A percentile compares a stretch with the other conserved stretches of the same genome.
phyloP scores from a whole-genome alignment of 2,888 invertebrate genomes.

The Luffia ferchaultella region DNA sequence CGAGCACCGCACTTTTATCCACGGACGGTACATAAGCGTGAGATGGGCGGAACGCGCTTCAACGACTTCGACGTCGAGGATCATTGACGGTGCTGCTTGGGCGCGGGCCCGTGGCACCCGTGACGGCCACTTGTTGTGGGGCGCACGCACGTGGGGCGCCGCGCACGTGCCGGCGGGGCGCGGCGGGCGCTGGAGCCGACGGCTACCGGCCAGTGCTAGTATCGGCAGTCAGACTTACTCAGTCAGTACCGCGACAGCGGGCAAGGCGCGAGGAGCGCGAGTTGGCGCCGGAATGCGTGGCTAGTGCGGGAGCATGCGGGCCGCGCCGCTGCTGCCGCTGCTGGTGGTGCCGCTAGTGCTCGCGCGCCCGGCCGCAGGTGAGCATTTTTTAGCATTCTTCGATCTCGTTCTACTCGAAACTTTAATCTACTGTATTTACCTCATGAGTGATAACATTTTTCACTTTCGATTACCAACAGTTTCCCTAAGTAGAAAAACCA shows the following conservation, averaged over 20 bases:
- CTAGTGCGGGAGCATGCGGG: slow-evolving; percentile 54
- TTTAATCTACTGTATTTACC: too few relatives aligned
- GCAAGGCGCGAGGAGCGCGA: slow-evolving; percentile 28
- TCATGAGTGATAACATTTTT: too few relatives aligned
- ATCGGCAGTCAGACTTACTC: too few relatives aligned
- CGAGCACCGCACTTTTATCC: too few relatives aligned
- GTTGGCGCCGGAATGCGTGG: slow-evolving; percentile 40
- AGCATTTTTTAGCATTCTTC: too few relatives aligned
- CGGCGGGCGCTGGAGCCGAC: background rate
- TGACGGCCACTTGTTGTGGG: background rate
- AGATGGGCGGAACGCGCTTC: too few relatives aligned
- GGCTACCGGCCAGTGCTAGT: background rate
- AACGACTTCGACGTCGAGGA: too few relatives aligned
- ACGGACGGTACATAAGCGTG: too few relatives aligned
- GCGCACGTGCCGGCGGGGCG: slow-evolving; percentile 21
- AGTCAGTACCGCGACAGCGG: slow-evolving; percentile 25
- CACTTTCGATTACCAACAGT: too few relatives aligned
- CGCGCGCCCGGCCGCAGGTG: slow-evolving; percentile 57
- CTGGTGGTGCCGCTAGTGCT: slow-evolving; percentile 59
- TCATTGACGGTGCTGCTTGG: too few relatives aligned
- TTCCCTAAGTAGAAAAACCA: background rate
- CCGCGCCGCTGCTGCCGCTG: slow-evolving; percentile 52
- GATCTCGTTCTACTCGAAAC: background rate
- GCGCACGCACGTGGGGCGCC: slow-evolving; percentile 32
- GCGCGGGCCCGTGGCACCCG: slow-evolving; percentile 12